These are phyloP conservation scores for Thalassoma bifasciatum DNA, from an alignment of 2,113 vertebrate species.

Conservation along the genomic window DNA sequence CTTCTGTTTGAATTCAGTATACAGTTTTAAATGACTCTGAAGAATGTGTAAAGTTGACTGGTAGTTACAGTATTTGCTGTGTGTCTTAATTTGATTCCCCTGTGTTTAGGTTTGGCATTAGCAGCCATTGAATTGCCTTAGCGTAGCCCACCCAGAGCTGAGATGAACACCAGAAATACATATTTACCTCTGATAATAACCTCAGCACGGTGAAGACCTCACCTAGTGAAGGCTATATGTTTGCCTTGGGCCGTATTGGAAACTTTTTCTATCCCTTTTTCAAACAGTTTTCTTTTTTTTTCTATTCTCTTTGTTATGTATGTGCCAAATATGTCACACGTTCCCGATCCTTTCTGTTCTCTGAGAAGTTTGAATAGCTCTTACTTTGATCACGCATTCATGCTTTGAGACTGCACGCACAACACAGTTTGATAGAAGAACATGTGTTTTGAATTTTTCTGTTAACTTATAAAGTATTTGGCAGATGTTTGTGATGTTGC, in stretches of 20 bases:
- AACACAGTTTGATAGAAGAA: not conserved
- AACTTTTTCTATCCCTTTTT: slow-evolving; percentile 38
- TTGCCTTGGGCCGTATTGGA: slow-evolving; percentile 37
- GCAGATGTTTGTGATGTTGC: not conserved
- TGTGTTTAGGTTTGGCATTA: slow-evolving; percentile 54
- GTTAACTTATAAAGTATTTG: slow-evolving; percentile 30
- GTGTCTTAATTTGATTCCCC: slow-evolving; percentile 43
- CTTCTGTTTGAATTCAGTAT: slow-evolving; percentile 32
- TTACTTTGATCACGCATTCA: not conserved
- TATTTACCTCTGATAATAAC: slow-evolving; percentile 60
- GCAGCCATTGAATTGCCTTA: slow-evolving; percentile 73
- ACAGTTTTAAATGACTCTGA: slow-evolving; percentile 17
- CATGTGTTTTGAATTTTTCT: slow-evolving; percentile 4
- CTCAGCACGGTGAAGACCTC: slow-evolving; percentile 23
- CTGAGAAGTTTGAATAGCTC: slow-evolving; percentile 3
- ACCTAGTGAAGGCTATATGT: slow-evolving; percentile 36
- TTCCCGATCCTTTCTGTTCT: slow-evolving; percentile 53
- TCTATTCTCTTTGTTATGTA: slow-evolving; percentile 50
- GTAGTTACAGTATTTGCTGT: slow-evolving; percentile 49
- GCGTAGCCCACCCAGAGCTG: slow-evolving; percentile 57
- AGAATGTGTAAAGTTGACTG: slow-evolving; percentile 16
- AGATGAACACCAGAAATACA: slow-evolving; percentile 54
- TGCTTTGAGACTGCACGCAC: slow-evolving; percentile 28
- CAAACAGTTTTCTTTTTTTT: slow-evolving; percentile 35
- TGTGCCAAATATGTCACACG: slow-evolving; percentile 66